Percentiles rank a stretch among this genome's conserved stretches.
Evolutionary conservation across 2,113 vertebrate genomes (phyloP).

Genomic region (Tragelaphus scriptus): DNA sequence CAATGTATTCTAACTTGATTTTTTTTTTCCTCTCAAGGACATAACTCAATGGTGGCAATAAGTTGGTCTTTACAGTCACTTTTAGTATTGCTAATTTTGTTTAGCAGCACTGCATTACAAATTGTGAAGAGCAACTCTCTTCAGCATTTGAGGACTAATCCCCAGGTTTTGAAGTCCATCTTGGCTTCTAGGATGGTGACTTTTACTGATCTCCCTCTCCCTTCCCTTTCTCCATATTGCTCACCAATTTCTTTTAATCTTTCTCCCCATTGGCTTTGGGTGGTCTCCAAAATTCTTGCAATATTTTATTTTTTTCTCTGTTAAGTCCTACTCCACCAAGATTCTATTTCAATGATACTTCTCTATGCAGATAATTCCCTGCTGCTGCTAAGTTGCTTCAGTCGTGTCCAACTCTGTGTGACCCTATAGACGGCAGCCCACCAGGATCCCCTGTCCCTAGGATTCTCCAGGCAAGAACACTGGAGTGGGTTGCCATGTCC

Average conservation of each 20-base stretch:
- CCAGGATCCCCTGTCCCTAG: no score
- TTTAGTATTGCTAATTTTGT: background rate
- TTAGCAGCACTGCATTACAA: background rate
- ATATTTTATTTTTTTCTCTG: background rate
- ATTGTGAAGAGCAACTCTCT: background rate
- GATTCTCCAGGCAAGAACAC: no score
- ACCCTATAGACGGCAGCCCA: no score
- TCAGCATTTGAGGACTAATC: background rate
- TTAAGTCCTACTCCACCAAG: background rate
- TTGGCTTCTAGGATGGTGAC: background rate
- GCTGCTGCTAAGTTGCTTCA: no score
- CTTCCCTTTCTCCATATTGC: background rate
- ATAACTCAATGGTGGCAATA: background rate
- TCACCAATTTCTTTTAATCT: background rate
- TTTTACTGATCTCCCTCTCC: background rate
- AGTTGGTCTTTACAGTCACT: background rate
- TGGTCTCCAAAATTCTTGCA: background rate
- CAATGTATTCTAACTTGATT: background rate
- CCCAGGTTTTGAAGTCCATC: background rate
- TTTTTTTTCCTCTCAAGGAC: constrained; percentile 19
- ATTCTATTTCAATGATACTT: background rate
- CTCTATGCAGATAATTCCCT: background rate
- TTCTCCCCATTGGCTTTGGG: background rate
- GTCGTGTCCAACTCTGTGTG: fast-evolving
- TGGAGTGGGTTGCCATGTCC: no score